These are phyloP conservation scores for Lagopus leucura DNA, from an alignment of 2,113 vertebrate genomes.

Conservation along the genomic window DNA sequence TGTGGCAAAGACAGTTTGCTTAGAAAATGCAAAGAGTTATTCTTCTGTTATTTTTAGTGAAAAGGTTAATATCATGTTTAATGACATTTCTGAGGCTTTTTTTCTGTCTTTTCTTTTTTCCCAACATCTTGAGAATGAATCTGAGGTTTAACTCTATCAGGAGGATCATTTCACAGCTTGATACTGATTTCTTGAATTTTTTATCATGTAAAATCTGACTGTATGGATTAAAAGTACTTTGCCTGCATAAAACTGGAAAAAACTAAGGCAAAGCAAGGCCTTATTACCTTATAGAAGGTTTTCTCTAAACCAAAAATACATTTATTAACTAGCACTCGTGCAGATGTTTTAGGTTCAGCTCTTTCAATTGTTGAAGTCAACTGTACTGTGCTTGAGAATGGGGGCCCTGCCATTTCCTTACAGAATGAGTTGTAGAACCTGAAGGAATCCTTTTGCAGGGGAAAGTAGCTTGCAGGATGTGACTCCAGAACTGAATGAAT, in stretches of 20 bases:
- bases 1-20: neutral
- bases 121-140: neutral
- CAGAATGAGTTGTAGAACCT: neutral
- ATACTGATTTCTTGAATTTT: slow-evolving; percentile 6
- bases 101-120: neutral
- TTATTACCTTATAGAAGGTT: neutral
- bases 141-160: neutral
- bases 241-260: neutral
- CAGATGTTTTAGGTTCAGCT: neutral
- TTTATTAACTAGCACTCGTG: neutral
- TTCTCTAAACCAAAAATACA: neutral
- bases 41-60: neutral
- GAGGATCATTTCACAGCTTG: neutral
- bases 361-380: neutral
- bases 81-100: neutral
- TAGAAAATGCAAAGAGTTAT: neutral
- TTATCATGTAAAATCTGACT: neutral
- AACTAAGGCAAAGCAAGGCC: neutral
- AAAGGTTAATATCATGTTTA: neutral
- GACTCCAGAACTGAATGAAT: neutral
- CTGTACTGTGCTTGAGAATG: neutral
- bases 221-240: neutral
- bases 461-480: neutral
- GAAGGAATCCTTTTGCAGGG: neutral
- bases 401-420: neutral